Conservation (phyloP, 2,888 invertebrate species). For the Beris chalybata region DNA sequence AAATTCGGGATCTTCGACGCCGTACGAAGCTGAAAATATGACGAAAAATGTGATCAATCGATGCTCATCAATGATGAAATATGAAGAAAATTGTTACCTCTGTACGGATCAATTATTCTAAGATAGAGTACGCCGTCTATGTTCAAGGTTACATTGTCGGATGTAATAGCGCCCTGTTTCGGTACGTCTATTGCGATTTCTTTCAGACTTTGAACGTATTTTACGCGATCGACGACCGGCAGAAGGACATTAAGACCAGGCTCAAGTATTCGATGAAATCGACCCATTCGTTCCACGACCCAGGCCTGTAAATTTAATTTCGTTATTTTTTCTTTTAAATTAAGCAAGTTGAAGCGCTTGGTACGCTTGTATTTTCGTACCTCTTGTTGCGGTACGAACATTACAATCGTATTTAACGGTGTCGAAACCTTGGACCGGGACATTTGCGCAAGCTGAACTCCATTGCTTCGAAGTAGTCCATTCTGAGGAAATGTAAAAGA, state of each 20-base stretch:
- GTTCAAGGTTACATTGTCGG: conserved; percentile 94
- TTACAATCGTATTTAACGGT: conserved; percentile 87
- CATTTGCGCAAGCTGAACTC: conserved; percentile 39
- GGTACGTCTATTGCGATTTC: conserved; percentile 99
- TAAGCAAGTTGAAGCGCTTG: neutral
- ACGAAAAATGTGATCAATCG: conserved; percentile 9
- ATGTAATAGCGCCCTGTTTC: conserved; percentile 96
- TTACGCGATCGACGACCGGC: conserved; percentile 89
- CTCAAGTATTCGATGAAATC: conserved; percentile 88
- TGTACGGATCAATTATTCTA: conserved; percentile 89
- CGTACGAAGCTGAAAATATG: conserved; percentile 75
- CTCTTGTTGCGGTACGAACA: conserved; percentile 99
- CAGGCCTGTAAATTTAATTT: conserved; percentile 72
- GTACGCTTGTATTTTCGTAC: conserved; percentile 55
- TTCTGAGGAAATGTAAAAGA: conserved; percentile 12
- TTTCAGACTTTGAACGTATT: conserved; percentile 97
- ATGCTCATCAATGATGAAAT: conserved; percentile 9
- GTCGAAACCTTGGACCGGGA: conserved; percentile 61
- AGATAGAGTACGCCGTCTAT: conserved; percentile 98
- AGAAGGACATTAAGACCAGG: conserved; percentile 93
- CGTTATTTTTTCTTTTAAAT: neutral
- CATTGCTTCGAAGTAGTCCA: conserved; percentile 13
- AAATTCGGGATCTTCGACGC: conserved; percentile 99
- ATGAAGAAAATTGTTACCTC: conserved; percentile 58
- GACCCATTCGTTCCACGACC: conserved; percentile 98